These are phyloP conservation scores for Chouioia cunea DNA, from an alignment of 2,888 invertebrate genomes.

Conservation along the genomic window DNA sequence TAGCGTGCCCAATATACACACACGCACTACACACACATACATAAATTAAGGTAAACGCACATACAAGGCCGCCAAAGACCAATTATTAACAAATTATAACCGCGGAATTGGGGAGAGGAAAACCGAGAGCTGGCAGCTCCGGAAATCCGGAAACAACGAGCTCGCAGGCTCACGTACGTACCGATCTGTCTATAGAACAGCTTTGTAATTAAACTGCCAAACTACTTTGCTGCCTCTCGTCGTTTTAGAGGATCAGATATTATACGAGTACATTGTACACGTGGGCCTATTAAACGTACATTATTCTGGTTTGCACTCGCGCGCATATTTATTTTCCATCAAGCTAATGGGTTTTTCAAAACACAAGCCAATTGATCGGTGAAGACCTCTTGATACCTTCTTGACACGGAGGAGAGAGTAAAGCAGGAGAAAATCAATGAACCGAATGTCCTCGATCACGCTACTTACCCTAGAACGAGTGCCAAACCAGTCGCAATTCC, in stretches of 20 bases:
- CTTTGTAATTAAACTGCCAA: background rate
- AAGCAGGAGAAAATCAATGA: conserved; percentile 51
- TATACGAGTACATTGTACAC: too few relatives aligned
- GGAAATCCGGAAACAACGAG: conserved; percentile 58
- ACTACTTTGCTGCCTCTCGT: background rate
- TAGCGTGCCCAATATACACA: conserved; percentile 54
- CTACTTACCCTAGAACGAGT: background rate
- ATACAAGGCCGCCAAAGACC: conserved; percentile 59
- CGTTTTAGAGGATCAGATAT: too few relatives aligned
- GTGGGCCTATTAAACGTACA: too few relatives aligned
- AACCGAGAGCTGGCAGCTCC: conserved; percentile 47
- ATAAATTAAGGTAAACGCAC: conserved; percentile 41
- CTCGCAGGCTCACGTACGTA: background rate
- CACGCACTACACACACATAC: conserved; percentile 28
- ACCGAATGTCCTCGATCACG: conserved; percentile 57
- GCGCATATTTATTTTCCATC: too few relatives aligned
- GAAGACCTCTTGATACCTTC: conserved; percentile 26
- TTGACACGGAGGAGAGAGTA: conserved; percentile 1
- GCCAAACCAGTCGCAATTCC: conserved; percentile 39
- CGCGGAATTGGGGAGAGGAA: conserved; percentile 56
- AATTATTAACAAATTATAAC: conserved; percentile 65
- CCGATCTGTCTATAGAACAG: background rate
- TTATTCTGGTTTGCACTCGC: too few relatives aligned
- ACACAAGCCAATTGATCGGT: background rate
- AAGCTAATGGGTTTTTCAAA: background rate